Percentiles rank a stretch among this genome's conserved stretches.
Evolutionary conservation across 2,888 invertebrate species (phyloP).

Genomic region (Troides oblongomaculatus): DNA sequence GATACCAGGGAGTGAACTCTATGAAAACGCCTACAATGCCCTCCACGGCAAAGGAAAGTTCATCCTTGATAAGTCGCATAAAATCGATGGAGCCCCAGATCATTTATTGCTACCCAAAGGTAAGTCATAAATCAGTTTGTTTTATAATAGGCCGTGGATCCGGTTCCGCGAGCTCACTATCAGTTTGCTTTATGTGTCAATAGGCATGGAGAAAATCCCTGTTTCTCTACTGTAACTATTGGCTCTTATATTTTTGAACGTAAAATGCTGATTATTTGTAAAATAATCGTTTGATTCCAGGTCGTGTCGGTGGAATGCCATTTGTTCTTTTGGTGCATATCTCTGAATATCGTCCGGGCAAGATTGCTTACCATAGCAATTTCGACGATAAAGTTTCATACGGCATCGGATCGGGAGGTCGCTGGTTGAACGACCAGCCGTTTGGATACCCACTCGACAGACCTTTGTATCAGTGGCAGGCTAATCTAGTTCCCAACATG

Average conservation of each 20-base stretch:
- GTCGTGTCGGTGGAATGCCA: slow-evolving; percentile 77
- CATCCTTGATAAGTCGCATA: slow-evolving; percentile 66
- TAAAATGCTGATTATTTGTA: background rate
- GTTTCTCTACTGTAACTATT: too few relatives aligned
- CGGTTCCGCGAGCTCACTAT: too few relatives aligned
- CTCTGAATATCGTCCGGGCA: slow-evolving; percentile 70
- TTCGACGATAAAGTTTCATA: slow-evolving; percentile 75
- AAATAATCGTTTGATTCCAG: slow-evolving; percentile 38
- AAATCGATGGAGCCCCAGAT: slow-evolving; percentile 80
- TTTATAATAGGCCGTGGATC: too few relatives aligned
- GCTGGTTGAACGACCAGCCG: slow-evolving; percentile 69
- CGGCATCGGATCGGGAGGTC: slow-evolving; percentile 69
- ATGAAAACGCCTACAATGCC: slow-evolving; percentile 70
- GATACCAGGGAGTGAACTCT: slow-evolving; percentile 61
- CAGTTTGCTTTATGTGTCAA: too few relatives aligned
- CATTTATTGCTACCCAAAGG: slow-evolving; percentile 84
- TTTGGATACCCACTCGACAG: slow-evolving; percentile 80
- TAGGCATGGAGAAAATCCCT: too few relatives aligned
- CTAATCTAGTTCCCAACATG: slow-evolving; percentile 66
- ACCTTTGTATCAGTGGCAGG: slow-evolving; percentile 62
- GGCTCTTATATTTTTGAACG: background rate
- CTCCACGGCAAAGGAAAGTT: slow-evolving; percentile 69
- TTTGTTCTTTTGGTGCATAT: slow-evolving; percentile 82
- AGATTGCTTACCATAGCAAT: slow-evolving; percentile 55
- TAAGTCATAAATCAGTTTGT: slow-evolving; percentile 30